Base-by-base conservation (phyloP, 2,113 vertebrate genomes). In the Eublepharis macularius region DNA sequence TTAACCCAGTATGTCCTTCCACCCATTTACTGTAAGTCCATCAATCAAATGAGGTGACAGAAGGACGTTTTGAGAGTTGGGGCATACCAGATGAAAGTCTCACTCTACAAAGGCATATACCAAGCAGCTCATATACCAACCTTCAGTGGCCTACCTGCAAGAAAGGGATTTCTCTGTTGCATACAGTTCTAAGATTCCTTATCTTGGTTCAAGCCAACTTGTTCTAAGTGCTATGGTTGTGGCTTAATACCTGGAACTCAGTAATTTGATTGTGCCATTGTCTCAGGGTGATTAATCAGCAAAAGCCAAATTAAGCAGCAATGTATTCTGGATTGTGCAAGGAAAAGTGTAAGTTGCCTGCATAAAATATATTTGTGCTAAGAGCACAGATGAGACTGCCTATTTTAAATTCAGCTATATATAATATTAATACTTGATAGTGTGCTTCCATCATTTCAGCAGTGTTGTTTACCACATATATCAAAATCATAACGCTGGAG, bases 231-330 rank as follows among this genome's bases (percentile, higher is more conserved):
- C 39, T 65, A 8, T 60, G 41, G 0, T 74, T 54, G 13, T 13
- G 11, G 43, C 82, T 12, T 21, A 39, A 29, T 39, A 63, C 73
- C 26, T 85, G n/a, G 85, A 81, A 54, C 92, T 91, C 49, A 86
- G 29, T 65, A 21, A 26, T 83, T 81, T 1, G 3, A 66, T 91
- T 90, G 47, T 70, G 81, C 81, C 26, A 32, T 78, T 79, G 14
- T 80, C 21, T 60, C 7, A 36, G 70, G 47, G 49, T 26, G 80
- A 83, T 88, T 57, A 86, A 81, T 13, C 39, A 76, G 13, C 39
- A 70, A 85, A n/a, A 36, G 4, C 34, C 26, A 89, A 57, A 4
- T 36, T 91, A 73, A 26, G 66, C 51, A 54, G n/a, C 10, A 65
- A 63, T n/a, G 41, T 47, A 1, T 0, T 85, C 4, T 14, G 2